Base-by-base conservation (phyloP, 2,797 vertebrate species). In the Miichthys miiuy region DNA sequence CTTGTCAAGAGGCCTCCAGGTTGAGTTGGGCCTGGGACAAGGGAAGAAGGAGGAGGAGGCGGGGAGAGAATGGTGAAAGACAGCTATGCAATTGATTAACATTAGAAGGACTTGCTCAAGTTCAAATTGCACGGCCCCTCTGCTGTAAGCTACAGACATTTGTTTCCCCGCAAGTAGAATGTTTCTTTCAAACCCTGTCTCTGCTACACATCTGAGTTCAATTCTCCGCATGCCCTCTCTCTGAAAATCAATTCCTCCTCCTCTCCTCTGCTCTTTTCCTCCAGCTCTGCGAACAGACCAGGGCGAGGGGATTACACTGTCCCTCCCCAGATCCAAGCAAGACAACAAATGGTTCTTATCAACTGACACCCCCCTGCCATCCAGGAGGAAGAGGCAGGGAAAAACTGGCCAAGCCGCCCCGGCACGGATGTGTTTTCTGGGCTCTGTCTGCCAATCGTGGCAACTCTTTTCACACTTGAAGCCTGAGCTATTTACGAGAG, bases 291-390 rank as follows among this genome's bases (percentile, higher is more conserved):
- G 66, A 90, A 64, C 87, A 90, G 86, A 89, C 77, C 89, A 86
- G 90, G 88, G 85, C 21, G 60, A 91, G 85, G 84, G 84, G 91
- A 93, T 94, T 94, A 94, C 87, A 62, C 80, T 91, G 89, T 91
- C 91, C 89, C 86, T 90, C 88, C 90, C 90, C 90, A 88, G 89
- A 90, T 93, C 90, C 89, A 72, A 89, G 88, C 84, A 82, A 94
- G 87, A 93, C 90, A 92, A 93, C 92, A 93, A 93, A 93, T 91
- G 92, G 87, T 94, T 92, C 92, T 91, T 92, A 93, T 92, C 89
- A 88, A 82, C 89, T 86, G 87, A 91, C 90, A 91, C 85, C 86
- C 86, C 80, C 77, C 87, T 86, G 89, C 87, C 77, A 89, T 89
- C 87, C 82, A 86, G 79, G 86, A 90, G 84, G 75, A 90, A 91